Percentiles rank a stretch among this genome's conserved stretches.
These are phyloP conservation scores for Isoperla grammatica DNA, from an alignment of 2,888 invertebrate genomes.

Conservation along the genomic window DNA sequence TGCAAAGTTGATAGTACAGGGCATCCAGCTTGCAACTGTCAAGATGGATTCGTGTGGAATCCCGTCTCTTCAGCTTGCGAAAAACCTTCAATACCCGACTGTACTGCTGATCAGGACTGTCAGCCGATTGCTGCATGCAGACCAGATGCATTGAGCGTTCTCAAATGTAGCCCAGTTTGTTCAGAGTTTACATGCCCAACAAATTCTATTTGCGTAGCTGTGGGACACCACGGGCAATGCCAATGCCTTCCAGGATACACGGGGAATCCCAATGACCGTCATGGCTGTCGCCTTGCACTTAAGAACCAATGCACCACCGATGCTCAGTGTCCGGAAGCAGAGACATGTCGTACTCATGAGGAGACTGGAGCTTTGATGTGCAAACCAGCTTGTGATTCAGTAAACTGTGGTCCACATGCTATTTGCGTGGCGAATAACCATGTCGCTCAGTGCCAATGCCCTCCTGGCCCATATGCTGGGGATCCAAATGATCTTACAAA, in stretches of 20 bases:
- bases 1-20: conserved; percentile 63
- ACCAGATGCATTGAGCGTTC: conserved; percentile 78
- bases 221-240: conserved; percentile 69
- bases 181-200: conserved; percentile 75
- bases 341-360: conserved; percentile 62
- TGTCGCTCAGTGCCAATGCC: conserved; percentile 83
- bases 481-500: conserved; percentile 70
- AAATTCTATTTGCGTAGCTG: conserved; percentile 74
- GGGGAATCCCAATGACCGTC: conserved; percentile 85
- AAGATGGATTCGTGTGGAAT: conserved; percentile 74
- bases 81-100: conserved; percentile 82
- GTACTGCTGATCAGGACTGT: conserved; percentile 65
- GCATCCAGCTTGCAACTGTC: conserved; percentile 73
- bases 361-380: conserved; percentile 58
- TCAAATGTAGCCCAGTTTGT: conserved; percentile 76
- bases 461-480: conserved; percentile 78
- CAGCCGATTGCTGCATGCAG: conserved; percentile 63
- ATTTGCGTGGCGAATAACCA: conserved; percentile 87
- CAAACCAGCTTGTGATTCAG: conserved; percentile 67
- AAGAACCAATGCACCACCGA: conserved; percentile 73
- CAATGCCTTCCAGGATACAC: conserved; percentile 76
- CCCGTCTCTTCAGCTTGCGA: conserved; percentile 75
- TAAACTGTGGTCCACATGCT: conserved; percentile 79
- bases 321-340: conserved; percentile 76
- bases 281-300: conserved; percentile 69